Evolutionary conservation across 2,888 invertebrate genomes (phyloP).

Genomic region (Hypercompe scribonia): DNA sequence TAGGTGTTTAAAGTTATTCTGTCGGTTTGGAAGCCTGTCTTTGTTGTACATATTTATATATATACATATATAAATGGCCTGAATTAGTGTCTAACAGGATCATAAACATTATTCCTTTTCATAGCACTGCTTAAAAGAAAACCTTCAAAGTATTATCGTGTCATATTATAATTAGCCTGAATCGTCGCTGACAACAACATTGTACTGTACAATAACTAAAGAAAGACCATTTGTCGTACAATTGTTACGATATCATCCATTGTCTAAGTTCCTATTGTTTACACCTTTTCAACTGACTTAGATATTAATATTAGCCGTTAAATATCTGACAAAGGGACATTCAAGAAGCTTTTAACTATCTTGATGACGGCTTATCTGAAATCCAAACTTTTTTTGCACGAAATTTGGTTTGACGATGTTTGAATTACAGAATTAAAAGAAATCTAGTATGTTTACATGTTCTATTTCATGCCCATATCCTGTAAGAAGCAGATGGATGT

Average conservation of each 20-base stretch:
- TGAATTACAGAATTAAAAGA: background rate
- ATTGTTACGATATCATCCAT: background rate
- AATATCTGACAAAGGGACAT: background rate
- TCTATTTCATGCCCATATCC: too few relatives aligned
- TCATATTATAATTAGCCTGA: background rate
- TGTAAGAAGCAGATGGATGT: too few relatives aligned
- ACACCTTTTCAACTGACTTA: background rate
- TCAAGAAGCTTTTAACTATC: background rate
- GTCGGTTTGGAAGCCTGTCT: too few relatives aligned
- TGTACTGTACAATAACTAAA: background rate
- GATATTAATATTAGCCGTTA: conserved; percentile 1
- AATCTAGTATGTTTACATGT: too few relatives aligned
- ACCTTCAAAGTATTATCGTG: background rate
- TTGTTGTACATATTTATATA: too few relatives aligned
- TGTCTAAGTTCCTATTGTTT: background rate
- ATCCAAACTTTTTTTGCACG: background rate
- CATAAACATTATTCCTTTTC: background rate
- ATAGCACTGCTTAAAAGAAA: background rate
- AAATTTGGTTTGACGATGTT: background rate
- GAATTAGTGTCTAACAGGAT: background rate
- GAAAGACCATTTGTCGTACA: background rate
- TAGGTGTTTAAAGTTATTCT: too few relatives aligned
- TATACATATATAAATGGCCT: too few relatives aligned
- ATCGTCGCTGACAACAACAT: background rate
- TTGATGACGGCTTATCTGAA: background rate